Conservation (phyloP, 2,797 vertebrate species). For the Melanotaenia boesemani region DNA sequence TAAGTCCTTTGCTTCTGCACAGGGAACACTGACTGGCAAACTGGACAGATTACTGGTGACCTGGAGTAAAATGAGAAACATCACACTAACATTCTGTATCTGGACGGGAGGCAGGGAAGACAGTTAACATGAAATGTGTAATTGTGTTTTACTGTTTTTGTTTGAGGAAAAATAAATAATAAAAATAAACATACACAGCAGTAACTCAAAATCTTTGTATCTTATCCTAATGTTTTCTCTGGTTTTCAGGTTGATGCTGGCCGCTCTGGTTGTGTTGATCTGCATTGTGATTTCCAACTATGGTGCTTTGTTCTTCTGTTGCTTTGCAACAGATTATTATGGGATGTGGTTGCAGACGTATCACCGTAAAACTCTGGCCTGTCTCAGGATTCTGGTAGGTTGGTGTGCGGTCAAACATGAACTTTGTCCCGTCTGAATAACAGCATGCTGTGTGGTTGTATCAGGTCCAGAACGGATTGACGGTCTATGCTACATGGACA, state of each 20-base stretch:
- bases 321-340: conserved; percentile 71
- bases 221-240: conserved; percentile 1
- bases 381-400: conserved; percentile 68
- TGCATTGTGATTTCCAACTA: conserved; percentile 71
- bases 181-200: too few species aligned
- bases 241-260: conserved; percentile 61
- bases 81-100: too few species aligned
- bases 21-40: too few species aligned
- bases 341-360: conserved; percentile 70
- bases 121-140: too few species aligned
- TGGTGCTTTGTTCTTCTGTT: conserved; percentile 73
- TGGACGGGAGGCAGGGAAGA: too few species aligned
- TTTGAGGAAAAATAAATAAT: too few species aligned
- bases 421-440: background rate
- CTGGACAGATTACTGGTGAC: too few species aligned
- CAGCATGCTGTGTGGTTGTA: background rate
- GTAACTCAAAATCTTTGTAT: too few species aligned
- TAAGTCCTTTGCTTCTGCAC: conserved; percentile 57
- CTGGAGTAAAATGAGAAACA: too few species aligned
- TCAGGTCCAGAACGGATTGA: conserved; percentile 89
- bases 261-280: conserved; percentile 59
- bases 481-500: conserved; percentile 86
- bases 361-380: conserved; percentile 68
- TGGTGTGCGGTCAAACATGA: too few species aligned
- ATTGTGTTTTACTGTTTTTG: too few species aligned